Conservation (phyloP, 1,140 invertebrate genomes). For the Nixonia krombeini region DNA sequence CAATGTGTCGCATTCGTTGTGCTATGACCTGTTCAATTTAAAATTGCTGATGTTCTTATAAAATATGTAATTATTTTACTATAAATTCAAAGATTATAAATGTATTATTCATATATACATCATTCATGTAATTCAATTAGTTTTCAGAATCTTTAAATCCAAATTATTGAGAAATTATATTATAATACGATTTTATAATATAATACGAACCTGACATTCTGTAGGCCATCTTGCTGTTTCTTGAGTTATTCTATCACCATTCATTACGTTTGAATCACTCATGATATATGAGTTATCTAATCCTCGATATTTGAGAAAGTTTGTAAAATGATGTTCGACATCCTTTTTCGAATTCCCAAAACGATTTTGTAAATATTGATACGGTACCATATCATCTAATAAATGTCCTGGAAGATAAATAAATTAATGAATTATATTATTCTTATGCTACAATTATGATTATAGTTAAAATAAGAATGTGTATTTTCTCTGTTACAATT, state of each 20-base stretch:
- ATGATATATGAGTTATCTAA: constrained; percentile 9
- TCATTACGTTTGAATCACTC: constrained; percentile 67
- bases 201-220: constrained; percentile 82
- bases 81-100: too few species aligned
- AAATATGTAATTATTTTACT: too few species aligned
- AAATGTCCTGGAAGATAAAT: neutral
- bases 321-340: constrained; percentile 48
- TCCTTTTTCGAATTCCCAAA: constrained; percentile 51
- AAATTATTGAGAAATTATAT: too few species aligned
- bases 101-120: too few species aligned
- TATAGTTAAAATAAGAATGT: neutral
- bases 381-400: constrained; percentile 7
- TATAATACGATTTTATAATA: too few species aligned
- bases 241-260: constrained; percentile 76
- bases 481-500: neutral
- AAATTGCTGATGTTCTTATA: constrained; percentile 1
- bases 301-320: constrained; percentile 47
- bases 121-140: too few species aligned
- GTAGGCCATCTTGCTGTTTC: constrained; percentile 89
- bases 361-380: constrained; percentile 47
- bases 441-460: neutral
- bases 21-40: constrained; percentile 87
- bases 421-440: neutral
- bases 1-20: constrained; percentile 84
- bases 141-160: too few species aligned